A percentile compares a stretch with the other conserved stretches of the same genome.
Evolutionary conservation across 2,797 vertebrate genomes (phyloP).

Genomic region (Schizothorax lantsangensis): DNA sequence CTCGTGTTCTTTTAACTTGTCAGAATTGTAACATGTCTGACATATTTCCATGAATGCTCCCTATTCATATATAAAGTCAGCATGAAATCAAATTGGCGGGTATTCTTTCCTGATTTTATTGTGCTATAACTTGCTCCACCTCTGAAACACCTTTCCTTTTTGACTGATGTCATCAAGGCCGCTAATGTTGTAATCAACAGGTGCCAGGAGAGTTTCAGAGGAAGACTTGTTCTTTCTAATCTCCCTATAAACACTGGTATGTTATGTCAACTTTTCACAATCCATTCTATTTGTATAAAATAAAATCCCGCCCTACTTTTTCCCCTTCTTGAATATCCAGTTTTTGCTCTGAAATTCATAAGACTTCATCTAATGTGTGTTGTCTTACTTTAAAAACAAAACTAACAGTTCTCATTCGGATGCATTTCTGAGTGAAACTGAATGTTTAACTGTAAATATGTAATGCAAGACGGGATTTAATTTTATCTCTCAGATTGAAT

Average conservation of each 20-base stretch:
- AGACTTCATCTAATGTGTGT: not conserved
- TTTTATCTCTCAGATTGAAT: not conserved
- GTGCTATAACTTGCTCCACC: not conserved
- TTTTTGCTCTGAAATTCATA: not conserved
- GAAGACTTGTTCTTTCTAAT: not conserved
- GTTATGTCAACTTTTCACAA: not conserved
- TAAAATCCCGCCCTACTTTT: not conserved
- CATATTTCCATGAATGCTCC: not conserved
- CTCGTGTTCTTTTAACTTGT: not conserved
- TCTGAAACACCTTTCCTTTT: not conserved
- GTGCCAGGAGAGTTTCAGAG: not conserved
- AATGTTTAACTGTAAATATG: not conserved
- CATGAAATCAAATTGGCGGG: not conserved
- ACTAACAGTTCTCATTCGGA: not conserved
- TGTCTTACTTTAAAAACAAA: not conserved
- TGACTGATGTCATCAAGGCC: not conserved
- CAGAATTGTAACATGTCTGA: not conserved
- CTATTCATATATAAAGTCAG: not conserved
- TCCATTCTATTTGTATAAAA: not conserved
- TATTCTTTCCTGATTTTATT: not conserved
- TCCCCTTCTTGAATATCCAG: not conserved
- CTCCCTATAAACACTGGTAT: not conserved
- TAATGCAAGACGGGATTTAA: not conserved
- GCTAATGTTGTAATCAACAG: not conserved
- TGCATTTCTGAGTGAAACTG: not conserved